Evolutionary conservation across 1,140 invertebrate species (phyloP).

Genomic region (Asbolus verrucosus): DNA sequence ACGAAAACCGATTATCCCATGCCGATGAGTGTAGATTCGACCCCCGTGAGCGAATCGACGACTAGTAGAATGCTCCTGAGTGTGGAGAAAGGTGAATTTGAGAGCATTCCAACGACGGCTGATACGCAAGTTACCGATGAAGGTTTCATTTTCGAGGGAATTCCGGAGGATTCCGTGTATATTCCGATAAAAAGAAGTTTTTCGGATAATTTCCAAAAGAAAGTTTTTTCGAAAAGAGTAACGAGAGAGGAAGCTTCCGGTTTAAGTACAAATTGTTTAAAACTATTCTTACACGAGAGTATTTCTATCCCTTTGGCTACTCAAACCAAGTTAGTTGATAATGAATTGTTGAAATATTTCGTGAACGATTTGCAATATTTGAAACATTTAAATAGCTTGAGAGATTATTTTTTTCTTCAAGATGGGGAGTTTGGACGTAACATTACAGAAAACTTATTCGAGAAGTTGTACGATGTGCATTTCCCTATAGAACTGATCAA

Average conservation of each 20-base stretch:
- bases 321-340: constrained; percentile 76
- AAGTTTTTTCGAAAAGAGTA: constrained; percentile 12
- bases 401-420: constrained; percentile 80
- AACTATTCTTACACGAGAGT: constrained; percentile 71
- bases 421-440: constrained; percentile 81
- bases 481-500: constrained; percentile 77
- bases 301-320: constrained; percentile 75
- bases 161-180: neutral
- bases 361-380: constrained; percentile 75
- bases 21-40: constrained; percentile 57
- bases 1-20: constrained; percentile 41
- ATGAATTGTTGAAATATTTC: constrained; percentile 78
- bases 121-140: constrained; percentile 53
- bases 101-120: constrained; percentile 52
- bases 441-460: constrained; percentile 75
- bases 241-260: constrained; percentile 14
- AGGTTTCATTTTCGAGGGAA: constrained; percentile 53
- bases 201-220: constrained; percentile 4
- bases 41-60: constrained; percentile 57
- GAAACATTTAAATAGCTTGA: constrained; percentile 76
- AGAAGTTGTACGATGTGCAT: constrained; percentile 71
- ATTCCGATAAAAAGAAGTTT: constrained; percentile 12
- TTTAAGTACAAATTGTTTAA: constrained; percentile 55
- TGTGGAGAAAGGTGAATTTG: constrained; percentile 38
- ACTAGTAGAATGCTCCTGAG: constrained; percentile 16